A percentile compares a stretch with the other conserved stretches of the same genome.
Conservation (phyloP, 2,888 invertebrate species). For the Clitarchus hookeri region DNA sequence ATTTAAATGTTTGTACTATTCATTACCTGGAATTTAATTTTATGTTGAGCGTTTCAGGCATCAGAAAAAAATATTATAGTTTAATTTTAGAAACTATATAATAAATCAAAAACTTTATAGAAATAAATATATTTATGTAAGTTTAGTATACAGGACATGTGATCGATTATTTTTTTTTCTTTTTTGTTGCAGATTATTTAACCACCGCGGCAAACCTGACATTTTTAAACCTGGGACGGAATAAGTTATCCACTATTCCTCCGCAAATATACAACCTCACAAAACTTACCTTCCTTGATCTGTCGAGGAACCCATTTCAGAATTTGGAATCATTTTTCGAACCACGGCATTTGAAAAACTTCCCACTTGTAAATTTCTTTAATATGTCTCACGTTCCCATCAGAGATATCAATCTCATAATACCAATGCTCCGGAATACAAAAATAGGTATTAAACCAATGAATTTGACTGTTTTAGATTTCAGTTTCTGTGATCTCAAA, state of each 20-base stretch:
- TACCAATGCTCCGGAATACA: neutral
- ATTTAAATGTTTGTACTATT: no score
- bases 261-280: slow-evolving; percentile 1
- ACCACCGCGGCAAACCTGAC: neutral
- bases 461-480: neutral
- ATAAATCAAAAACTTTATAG: no score
- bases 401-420: neutral
- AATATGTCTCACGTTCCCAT: slow-evolving; percentile 23
- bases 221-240: slow-evolving; percentile 15
- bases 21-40: no score
- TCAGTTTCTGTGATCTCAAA: neutral
- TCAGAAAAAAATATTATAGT: no score
- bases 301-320: neutral
- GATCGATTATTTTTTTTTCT: neutral
- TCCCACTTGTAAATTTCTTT: neutral
- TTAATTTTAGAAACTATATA: no score
- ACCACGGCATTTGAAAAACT: neutral
- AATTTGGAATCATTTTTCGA: neutral
- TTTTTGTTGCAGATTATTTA: neutral
- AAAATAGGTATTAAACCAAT: neutral
- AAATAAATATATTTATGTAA: no score
- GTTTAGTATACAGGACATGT: no score
- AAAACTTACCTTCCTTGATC: slow-evolving; percentile 21
- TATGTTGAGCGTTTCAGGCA: no score
- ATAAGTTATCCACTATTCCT: neutral